Evolutionary conservation across 2,888 invertebrate genomes (phyloP).

Genomic region (Dynastes hyllus): DNA sequence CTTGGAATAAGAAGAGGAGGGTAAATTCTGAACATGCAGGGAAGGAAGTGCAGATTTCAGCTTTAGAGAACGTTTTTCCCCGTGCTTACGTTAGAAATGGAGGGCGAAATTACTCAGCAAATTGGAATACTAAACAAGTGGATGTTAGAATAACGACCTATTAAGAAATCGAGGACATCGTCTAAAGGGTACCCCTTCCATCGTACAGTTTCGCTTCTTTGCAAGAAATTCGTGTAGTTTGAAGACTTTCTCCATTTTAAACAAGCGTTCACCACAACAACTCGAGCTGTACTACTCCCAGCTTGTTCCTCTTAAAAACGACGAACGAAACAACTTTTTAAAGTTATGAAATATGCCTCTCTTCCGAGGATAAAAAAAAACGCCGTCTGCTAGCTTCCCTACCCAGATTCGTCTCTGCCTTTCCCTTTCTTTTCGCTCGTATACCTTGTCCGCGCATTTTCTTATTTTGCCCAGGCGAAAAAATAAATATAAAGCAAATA

Average conservation of each 20-base stretch:
- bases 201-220: slow-evolving; percentile 6
- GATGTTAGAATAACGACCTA: slow-evolving; percentile 66
- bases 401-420: not conserved
- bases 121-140: slow-evolving; percentile 67
- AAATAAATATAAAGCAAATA: slow-evolving; percentile 45
- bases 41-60: slow-evolving; percentile 39
- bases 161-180: slow-evolving; percentile 65
- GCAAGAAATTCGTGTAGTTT: slow-evolving; percentile 38
- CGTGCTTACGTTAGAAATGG: not conserved
- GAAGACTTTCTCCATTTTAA: slow-evolving; percentile 14
- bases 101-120: slow-evolving; percentile 62
- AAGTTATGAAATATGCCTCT: slow-evolving; percentile 40
- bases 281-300: too few species aligned
- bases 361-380: slow-evolving; percentile 11
- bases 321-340: slow-evolving; percentile 33
- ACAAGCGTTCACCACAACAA: not conserved
- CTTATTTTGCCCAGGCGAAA: slow-evolving; percentile 38
- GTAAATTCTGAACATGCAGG: slow-evolving; percentile 1
- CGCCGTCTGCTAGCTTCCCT: not conserved
- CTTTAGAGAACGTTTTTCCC: slow-evolving; percentile 24
- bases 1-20: not conserved
- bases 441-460: slow-evolving; percentile 13
- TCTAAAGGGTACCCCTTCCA: slow-evolving; percentile 57
- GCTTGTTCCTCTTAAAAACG: too few species aligned
- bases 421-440: slow-evolving; percentile 1